Evolutionary conservation across 2,113 vertebrate genomes (phyloP), one percentile per base, ranked within the genome.

Genomic region (Phaetusa simplex): DNA sequence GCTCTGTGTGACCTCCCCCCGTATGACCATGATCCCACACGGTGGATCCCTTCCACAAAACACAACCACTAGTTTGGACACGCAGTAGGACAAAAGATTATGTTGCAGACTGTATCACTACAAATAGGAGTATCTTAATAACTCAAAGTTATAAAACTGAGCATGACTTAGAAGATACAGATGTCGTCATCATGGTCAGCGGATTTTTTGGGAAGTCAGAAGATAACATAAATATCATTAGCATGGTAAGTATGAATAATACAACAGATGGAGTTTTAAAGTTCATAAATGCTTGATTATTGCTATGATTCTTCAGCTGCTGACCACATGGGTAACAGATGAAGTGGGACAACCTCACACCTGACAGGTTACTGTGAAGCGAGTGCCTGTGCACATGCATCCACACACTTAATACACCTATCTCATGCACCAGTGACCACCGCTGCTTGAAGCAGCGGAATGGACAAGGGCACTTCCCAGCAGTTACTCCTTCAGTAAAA

Each of bases 11-110:
- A 79, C 43, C 7, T 52, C 24, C 8, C 6, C 4, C 12, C 0
- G 0, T 3, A 20, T 2, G 30, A 66, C 30, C 34, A 61, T 0
- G 0, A 58, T 18, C 24, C 58, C 49, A 61, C 0, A 1, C 24
- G 34, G 29, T 1, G 3, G 32, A 61, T 47, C 55, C n/a, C 23
- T 77, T 70, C 74, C 76, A 45, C 32, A 77, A 55, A 69, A 66
- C 2, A 0, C 2, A 47, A 47, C 10, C 0, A 0, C 34, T 45
- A 5, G 11, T 26, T 45, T 0, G 0, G 34, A 47, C 29, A 32
- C 0, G 2, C 1, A 67, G 34, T 42, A 53, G 22, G 14, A 56
- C 34, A 52, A 55, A 24, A 71, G 12, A 13, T 14, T 32, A 12
- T 0, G 2, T 2, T 92, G n/a, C 43, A 71, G 38, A 52, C 20